Evolutionary conservation across 2,113 vertebrate genomes (phyloP), one percentile per base, ranked within the genome.

Genomic region (Barnardius zonarius): DNA sequence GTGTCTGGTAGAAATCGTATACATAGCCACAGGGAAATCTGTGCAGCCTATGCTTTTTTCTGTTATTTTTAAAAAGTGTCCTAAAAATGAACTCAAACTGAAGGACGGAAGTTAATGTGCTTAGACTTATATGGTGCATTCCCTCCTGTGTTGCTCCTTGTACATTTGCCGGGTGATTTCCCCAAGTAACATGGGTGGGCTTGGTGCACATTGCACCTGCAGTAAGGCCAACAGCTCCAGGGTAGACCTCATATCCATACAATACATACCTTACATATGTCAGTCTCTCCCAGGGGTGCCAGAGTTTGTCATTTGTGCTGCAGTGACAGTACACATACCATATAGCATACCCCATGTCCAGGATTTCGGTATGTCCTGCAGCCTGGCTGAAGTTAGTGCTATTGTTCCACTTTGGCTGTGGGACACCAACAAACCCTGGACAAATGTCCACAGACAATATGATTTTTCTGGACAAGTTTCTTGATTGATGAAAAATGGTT

Each of bases 321-420:
- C 44, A 51, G 57, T 22, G 19, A 13, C 5, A 51, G 64, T 13
- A 39, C 3, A 5, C 5, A 1, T 51, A 17, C 70, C 27, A 6
- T 27, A n/a, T 0, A 1, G 15, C 33, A 25, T 17, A 24, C 10
- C 11, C 4, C 13, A 44, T 7, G 8, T n/a, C 49, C 49, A 25
- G 33, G 43, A 70, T 44, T 72, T 49, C 63, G 2, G 0, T 33
- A 14, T 17, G 31, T 51, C 48, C 48, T 70, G 23, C 48, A 49
- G 70, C 22, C 77, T 30, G 35, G 15, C 10, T 70, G 1, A 44
- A 68, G 16, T 81, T 41, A 69, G 5, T 90, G 33, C 44, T 84
- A 9, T 23, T 25, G 44, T 13, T 84, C 27, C 54, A 3, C 41
- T 27, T 70, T 48, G 33, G 39, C 55, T 74, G 17, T 41, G 55